Percentiles rank a stretch among this genome's conserved stretches.
Conservation (phyloP, 2,113 vertebrate genomes). For the Mormyrus iriodes region DNA sequence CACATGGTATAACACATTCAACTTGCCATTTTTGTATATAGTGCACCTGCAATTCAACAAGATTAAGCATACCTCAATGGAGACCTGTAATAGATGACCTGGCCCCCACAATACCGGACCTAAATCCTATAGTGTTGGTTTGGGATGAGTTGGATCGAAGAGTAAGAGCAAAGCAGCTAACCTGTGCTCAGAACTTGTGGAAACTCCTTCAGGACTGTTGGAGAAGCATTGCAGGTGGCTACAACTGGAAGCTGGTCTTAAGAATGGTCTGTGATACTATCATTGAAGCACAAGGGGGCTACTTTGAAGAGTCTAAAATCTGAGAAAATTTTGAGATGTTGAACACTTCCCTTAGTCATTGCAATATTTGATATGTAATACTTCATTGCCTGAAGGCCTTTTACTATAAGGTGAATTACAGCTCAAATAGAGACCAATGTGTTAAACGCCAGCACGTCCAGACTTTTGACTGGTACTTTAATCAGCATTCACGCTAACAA, state of each 20-base stretch:
- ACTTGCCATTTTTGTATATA: background rate
- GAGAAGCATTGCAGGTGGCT: background rate
- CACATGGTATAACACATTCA: background rate
- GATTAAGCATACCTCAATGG: background rate
- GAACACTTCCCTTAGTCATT: background rate
- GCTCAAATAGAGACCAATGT: background rate
- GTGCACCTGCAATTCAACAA: background rate
- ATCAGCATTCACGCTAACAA: background rate
- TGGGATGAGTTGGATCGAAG: background rate
- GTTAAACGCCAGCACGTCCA: background rate
- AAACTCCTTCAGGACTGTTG: background rate
- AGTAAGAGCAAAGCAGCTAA: background rate
- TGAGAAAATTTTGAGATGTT: background rate
- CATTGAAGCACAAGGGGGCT: background rate
- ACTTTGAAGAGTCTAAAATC: background rate
- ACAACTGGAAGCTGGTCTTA: background rate
- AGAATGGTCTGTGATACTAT: background rate
- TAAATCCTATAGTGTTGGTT: background rate
- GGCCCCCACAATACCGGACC: too few species aligned
- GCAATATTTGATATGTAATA: background rate
- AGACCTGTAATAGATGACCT: background rate
- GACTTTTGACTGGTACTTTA: background rate
- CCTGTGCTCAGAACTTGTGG: background rate
- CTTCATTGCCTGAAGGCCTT: background rate
- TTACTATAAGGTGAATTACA: background rate